Conservation (phyloP, 2,113 vertebrate genomes). For the Vicugna pacos region DNA sequence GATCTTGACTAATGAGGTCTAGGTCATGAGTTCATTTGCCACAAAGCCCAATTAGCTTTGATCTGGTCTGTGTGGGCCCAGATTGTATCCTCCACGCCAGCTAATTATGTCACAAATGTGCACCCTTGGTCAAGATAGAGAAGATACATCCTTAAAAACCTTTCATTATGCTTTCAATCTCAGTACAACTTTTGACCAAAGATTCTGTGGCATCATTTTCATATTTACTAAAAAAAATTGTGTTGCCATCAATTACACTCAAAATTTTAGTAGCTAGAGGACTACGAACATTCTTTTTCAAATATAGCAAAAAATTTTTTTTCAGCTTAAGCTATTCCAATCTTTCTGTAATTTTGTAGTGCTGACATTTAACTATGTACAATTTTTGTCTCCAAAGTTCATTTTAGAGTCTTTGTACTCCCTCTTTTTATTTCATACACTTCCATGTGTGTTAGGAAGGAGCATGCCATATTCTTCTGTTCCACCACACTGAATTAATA, state of each 20-base stretch:
- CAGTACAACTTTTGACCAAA: conserved; percentile 17
- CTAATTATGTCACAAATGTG: not conserved
- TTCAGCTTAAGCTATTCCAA: not conserved
- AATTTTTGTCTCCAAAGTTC: conserved; percentile 15
- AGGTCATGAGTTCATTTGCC: conserved; percentile 48
- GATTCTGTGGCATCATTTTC: not conserved
- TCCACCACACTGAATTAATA: not conserved
- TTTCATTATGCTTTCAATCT: not conserved
- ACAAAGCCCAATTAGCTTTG: conserved; percentile 57
- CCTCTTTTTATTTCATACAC: not conserved
- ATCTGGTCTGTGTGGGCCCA: not conserved
- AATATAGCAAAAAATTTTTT: not conserved
- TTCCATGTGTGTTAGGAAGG: conserved; percentile 43
- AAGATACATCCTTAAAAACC: not conserved
- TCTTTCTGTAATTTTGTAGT: conserved; percentile 31
- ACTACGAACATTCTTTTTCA: conserved; percentile 36
- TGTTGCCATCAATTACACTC: conserved; percentile 19
- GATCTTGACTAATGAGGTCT: conserved; percentile 59
- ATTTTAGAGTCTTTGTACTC: not conserved
- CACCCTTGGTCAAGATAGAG: not conserved
- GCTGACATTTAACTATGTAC: conserved; percentile 9
- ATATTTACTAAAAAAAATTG: conserved; percentile 30
- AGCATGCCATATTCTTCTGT: not conserved
- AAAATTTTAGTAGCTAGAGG: conserved; percentile 19
- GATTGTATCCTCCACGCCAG: not conserved